Evolutionary conservation across 2,888 invertebrate species (phyloP).

Genomic region (Drosophila flavopinicola): DNA sequence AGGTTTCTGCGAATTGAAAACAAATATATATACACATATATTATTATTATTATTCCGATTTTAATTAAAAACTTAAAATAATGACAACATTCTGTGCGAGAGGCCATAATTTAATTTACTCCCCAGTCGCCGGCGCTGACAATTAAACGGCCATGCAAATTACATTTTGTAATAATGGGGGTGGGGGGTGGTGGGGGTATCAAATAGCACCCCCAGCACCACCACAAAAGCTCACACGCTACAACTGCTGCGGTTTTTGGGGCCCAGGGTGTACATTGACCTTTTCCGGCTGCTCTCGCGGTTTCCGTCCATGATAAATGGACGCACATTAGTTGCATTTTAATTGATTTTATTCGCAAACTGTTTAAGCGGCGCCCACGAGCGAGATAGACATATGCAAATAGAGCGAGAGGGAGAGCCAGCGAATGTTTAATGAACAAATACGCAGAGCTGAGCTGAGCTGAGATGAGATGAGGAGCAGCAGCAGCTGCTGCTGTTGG

Average conservation of each 20-base stretch:
- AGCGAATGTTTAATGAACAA: constrained; percentile 44
- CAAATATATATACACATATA: constrained; percentile 1
- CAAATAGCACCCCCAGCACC: not conserved
- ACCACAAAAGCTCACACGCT: constrained; percentile 37
- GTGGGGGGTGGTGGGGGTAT: too few species aligned
- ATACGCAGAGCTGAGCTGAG: constrained; percentile 4
- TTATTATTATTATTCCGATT: constrained; percentile 8
- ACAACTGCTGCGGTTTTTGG: constrained; percentile 33
- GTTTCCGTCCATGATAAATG: constrained; percentile 37
- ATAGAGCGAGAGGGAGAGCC: not conserved
- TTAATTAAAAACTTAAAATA: constrained; percentile 55
- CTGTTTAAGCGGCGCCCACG: too few species aligned
- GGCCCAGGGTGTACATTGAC: constrained; percentile 54
- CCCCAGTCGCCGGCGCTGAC: constrained; percentile 27
- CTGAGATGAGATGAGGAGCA: not conserved
- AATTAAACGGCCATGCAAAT: constrained; percentile 54
- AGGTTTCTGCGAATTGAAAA: constrained; percentile 90
- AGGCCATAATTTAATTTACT: constrained; percentile 39
- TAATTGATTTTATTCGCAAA: constrained; percentile 73
- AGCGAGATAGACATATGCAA: not conserved
- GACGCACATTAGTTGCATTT: constrained; percentile 71
- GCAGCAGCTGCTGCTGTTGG: not conserved
- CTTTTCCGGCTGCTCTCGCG: constrained; percentile 41
- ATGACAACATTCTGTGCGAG: constrained; percentile 17
- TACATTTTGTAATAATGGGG: constrained; percentile 32